Conservation (phyloP, 1,140 invertebrate genomes). For the Zaprionus vittiger region DNA sequence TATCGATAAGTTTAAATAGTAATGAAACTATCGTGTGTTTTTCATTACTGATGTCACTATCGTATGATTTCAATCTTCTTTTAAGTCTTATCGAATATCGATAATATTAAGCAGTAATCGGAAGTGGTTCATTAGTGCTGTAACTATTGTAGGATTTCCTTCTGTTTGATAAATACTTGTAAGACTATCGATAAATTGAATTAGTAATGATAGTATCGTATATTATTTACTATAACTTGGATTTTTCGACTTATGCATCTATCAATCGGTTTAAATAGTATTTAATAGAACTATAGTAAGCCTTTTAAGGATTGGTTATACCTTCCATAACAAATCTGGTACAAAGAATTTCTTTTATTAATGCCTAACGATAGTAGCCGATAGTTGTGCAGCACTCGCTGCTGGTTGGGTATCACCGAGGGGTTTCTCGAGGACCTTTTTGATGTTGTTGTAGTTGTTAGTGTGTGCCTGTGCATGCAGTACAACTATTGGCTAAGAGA, state of each 20-base stretch:
- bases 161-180: no score
- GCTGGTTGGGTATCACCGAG: background rate
- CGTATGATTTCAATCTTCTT: no score
- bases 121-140: no score
- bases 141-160: no score
- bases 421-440: background rate
- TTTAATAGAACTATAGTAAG: no score
- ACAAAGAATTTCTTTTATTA: no score
- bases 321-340: no score
- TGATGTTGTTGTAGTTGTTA: background rate
- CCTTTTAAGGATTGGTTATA: no score
- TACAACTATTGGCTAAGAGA: background rate
- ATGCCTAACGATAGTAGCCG: background rate
- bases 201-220: background rate
- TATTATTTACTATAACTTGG: no score
- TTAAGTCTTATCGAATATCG: no score
- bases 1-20: background rate
- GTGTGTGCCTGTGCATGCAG: background rate
- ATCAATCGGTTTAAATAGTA: background rate
- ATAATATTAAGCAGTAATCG: no score
- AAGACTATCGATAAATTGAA: background rate
- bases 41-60: background rate
- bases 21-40: background rate
- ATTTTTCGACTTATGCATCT: background rate
- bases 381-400: background rate